These are phyloP conservation scores for Drosophila miranda DNA, from an alignment of 1,140 invertebrate species.

Conservation along the genomic window DNA sequence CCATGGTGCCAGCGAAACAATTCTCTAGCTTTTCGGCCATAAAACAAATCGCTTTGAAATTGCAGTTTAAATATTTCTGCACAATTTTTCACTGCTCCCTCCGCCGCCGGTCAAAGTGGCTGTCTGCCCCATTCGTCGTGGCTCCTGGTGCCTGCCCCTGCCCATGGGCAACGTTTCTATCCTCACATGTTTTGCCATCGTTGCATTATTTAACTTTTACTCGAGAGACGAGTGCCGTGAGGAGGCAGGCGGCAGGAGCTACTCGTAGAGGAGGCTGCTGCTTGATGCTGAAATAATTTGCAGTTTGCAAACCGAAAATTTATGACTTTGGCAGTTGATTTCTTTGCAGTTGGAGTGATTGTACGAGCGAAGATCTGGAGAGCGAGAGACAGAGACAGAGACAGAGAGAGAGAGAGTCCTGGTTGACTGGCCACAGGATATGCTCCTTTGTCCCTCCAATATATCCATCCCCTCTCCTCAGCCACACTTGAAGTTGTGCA, in stretches of 20 bases:
- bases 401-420: neutral
- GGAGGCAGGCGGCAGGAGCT: conserved; percentile 13
- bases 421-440: conserved; percentile 15
- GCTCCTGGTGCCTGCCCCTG: neutral
- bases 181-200: conserved; percentile 32
- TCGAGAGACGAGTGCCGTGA: neutral
- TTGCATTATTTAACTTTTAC: conserved; percentile 60
- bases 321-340: conserved; percentile 67
- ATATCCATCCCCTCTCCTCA: neutral
- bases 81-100: conserved; percentile 39
- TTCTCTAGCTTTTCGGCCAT: conserved; percentile 36
- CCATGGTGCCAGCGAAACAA: conserved; percentile 58
- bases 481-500: conserved; percentile 4
- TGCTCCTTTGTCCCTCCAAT: conserved; percentile 6
- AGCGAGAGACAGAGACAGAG: neutral
- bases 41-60: conserved; percentile 72
- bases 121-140: too few species aligned
- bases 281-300: conserved; percentile 60
- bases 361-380: neutral
- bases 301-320: conserved; percentile 51
- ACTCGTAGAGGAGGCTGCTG: neutral
- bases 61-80: conserved; percentile 71
- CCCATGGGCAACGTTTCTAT: neutral
- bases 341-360: conserved; percentile 48
- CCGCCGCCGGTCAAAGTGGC: conserved; percentile 4